A percentile compares a stretch with the other conserved stretches of the same genome.
Evolutionary conservation across 2,113 vertebrate genomes (phyloP).

Genomic region (Myanophis thanlyinensis): DNA sequence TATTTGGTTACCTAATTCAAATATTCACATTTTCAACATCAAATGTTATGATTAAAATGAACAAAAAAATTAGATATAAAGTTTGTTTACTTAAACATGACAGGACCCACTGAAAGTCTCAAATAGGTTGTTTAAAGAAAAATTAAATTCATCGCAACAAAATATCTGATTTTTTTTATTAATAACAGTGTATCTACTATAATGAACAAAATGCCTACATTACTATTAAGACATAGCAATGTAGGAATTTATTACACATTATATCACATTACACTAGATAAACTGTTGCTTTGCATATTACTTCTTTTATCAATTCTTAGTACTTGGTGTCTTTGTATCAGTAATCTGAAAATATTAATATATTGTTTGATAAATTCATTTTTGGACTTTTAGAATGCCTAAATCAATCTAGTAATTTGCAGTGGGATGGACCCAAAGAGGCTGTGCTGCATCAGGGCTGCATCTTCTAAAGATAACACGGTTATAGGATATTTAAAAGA

Average conservation of each 20-base stretch:
- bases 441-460: background rate
- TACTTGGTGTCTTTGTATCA: background rate
- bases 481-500: background rate
- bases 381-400: background rate
- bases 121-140: background rate
- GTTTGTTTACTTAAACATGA: background rate
- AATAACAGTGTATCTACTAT: background rate
- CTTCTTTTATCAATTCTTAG: background rate
- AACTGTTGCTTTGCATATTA: background rate
- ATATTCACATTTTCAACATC: background rate
- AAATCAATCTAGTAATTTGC: background rate
- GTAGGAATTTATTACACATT: background rate
- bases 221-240: background rate
- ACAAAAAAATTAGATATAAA: background rate
- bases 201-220: background rate
- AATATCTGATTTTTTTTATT: background rate
- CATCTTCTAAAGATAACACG: background rate
- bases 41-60: background rate
- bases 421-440: background rate
- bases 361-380: background rate
- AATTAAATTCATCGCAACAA: background rate
- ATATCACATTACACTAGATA: background rate
- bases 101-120: background rate
- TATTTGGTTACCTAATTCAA: background rate
- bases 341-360: background rate